A percentile compares a stretch with the other conserved stretches of the same genome.
Conservation (phyloP, 2,888 invertebrate species). For the Ischnura elegans region DNA sequence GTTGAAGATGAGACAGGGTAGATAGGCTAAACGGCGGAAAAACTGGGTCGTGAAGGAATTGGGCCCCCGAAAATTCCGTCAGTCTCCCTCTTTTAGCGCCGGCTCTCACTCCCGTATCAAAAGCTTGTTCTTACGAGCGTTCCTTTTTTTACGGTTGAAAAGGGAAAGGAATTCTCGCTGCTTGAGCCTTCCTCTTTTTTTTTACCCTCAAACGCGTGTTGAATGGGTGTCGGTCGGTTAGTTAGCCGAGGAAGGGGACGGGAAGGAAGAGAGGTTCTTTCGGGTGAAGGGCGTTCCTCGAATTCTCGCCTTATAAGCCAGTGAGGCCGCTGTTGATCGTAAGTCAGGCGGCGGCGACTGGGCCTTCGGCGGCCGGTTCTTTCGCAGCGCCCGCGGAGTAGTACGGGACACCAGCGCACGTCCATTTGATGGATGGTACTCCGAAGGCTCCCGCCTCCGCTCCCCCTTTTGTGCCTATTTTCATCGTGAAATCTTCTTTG, state of each 20-base stretch:
- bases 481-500: background rate
- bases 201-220: background rate
- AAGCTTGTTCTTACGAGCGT: background rate
- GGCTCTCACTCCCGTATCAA: background rate
- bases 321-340: conserved; percentile 36
- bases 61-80: background rate
- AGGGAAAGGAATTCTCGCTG: background rate
- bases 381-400: background rate
- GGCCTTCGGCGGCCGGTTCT: background rate
- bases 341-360: conserved; percentile 47
- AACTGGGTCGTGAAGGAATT: background rate
- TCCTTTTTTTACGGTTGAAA: background rate
- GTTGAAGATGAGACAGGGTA: background rate
- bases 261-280: conserved; percentile 24
- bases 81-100: background rate
- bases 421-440: conserved; percentile 28
- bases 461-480: background rate
- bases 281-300: conserved; percentile 14
- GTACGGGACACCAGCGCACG: background rate
- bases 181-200: background rate
- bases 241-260: background rate
- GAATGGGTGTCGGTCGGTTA: background rate
- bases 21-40: background rate
- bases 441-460: conserved; percentile 32
- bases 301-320: conserved; percentile 21